Percentiles rank a stretch among this genome's conserved stretches.
These are phyloP conservation scores for Julus scanicus DNA, from an alignment of 2,888 invertebrate genomes.

Conservation along the genomic window DNA sequence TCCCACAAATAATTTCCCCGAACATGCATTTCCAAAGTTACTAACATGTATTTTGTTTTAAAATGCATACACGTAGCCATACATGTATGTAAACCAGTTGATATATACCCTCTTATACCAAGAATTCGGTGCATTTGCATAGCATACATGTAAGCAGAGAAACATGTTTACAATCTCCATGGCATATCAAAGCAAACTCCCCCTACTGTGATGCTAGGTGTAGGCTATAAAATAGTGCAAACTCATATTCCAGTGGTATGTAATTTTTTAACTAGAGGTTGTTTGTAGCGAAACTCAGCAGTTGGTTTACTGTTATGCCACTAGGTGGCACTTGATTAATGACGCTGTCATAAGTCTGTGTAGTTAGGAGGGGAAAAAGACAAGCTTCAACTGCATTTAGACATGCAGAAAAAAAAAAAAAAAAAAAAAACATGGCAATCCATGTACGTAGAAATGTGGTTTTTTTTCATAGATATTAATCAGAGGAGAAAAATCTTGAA, in stretches of 20 bases:
- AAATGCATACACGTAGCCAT: too few relatives aligned
- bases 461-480: constrained; percentile 36
- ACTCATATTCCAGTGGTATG: constrained; percentile 45
- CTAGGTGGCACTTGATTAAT: constrained; percentile 50
- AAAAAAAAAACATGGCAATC: not conserved
- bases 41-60: too few relatives aligned
- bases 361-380: not conserved
- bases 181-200: not conserved
- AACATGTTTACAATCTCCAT: not conserved
- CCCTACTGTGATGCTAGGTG: constrained; percentile 37
- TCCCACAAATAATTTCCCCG: too few relatives aligned
- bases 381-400: constrained; percentile 9
- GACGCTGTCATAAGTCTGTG: constrained; percentile 47
- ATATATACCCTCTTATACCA: not conserved
- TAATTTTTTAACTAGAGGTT: constrained; percentile 31
- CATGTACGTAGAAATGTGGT: constrained; percentile 24
- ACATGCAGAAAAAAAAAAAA: not conserved
- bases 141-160: not conserved
- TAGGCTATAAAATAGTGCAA: constrained; percentile 47
- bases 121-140: not conserved
- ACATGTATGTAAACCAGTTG: too few relatives aligned
- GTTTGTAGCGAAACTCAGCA: constrained; percentile 46
- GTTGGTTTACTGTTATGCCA: constrained; percentile 49
- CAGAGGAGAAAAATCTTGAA: constrained; percentile 17
- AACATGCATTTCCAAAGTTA: too few relatives aligned